Evolutionary conservation across 2,888 invertebrate genomes (phyloP), one percentile per base, ranked within the genome.

Genomic region (Leptura quadrifasciata): DNA sequence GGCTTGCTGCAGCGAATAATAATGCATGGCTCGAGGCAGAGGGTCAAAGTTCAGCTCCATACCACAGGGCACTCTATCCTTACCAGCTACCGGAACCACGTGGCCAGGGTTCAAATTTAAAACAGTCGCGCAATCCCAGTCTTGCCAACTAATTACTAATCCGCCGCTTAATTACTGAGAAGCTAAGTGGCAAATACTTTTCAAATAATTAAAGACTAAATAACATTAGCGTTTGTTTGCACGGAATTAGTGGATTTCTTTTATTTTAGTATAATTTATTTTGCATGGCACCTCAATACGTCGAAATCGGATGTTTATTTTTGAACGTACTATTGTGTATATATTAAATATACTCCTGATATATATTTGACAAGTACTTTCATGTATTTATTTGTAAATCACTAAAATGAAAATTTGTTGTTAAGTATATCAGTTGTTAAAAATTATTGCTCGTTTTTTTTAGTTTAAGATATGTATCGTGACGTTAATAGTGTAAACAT

Each of bases 1-100:
- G 83, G 85, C 83, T 86, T 86, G 88, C 88, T 87, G 88, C 87
- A 85, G 81, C 86, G 89, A 88, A 89, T 89, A 89, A 86, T 88
- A 89, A 89, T 89, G 87, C 86, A 86, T 79, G 82, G 84, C 87
- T 83, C 70, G 80, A 83, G 82, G 84, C 81, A 80, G 84, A 85
- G 86, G 87, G 87, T 86, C 86, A 86, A 86, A 87, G 86, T 86
- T 87, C 83, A 83, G 83, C 83, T 81, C 80, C 76, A 75, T 71
- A 73, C 77, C 73, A 75, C 68, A 76, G 68, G 69, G 76, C 72
- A 75, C 73, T 74, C 70, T 61, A 75, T 75, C 74, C 68, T 69
- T 47, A 47, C 61, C 60, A 8, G 21, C 58, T 17, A 61, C 81
- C 79, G 81, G 80, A 81, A 81, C 80, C 81, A 81, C 84, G 83